Conservation (phyloP, 2,888 invertebrate species). For the Calliphora vomitoria region DNA sequence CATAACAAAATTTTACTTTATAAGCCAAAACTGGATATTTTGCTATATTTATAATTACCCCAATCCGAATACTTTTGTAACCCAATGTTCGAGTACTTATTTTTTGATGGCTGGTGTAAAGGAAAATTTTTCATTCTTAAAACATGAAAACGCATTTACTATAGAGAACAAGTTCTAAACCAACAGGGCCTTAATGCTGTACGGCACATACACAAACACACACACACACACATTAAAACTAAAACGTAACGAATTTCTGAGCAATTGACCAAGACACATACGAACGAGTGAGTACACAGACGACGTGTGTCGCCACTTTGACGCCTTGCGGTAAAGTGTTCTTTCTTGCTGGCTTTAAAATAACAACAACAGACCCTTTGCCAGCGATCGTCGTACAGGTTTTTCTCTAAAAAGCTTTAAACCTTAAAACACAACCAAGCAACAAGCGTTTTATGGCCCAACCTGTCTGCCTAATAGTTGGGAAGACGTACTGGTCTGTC, state of each 20-base stretch:
- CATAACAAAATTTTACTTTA: no score
- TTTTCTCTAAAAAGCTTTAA: conserved; percentile 28
- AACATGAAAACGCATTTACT: conserved; percentile 35
- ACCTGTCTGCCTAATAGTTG: conserved; percentile 59
- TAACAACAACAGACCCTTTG: conserved; percentile 40
- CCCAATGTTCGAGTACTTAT: conserved; percentile 18
- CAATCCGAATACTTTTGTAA: conserved; percentile 7
- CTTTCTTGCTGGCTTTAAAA: conserved; percentile 22
- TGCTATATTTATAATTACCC: not conserved
- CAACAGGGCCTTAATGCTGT: conserved; percentile 13
- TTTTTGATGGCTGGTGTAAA: conserved; percentile 41
- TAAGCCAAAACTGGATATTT: no score
- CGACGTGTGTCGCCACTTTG: conserved; percentile 77
- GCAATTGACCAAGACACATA: conserved; percentile 46
- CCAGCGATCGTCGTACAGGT: conserved; percentile 41
- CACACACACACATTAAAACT: not conserved
- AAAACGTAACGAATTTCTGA: conserved; percentile 52
- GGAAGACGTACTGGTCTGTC: conserved; percentile 30
- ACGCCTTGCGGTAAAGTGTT: conserved; percentile 74
- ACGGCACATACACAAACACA: not conserved
- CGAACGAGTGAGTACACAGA: conserved; percentile 16
- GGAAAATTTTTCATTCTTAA: conserved; percentile 64
- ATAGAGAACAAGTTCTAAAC: conserved; percentile 55
- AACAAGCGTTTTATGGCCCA: conserved; percentile 56
- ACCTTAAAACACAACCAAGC: not conserved